These are phyloP conservation scores for Rattus rattus DNA, from an alignment of 2,113 vertebrate genomes.

Conservation along the genomic window DNA sequence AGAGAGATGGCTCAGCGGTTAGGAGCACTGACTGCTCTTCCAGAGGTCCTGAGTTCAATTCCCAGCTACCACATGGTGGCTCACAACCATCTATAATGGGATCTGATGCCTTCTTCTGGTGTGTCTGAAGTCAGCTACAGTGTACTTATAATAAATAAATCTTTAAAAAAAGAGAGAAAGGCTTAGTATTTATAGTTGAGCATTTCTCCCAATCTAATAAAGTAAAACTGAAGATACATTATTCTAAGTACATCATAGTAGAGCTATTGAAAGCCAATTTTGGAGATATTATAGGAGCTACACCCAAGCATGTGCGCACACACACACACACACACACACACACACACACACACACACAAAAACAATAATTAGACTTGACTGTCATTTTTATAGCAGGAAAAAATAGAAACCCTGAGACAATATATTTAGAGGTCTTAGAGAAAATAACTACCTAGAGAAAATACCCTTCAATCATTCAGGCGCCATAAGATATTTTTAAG, in stretches of 20 bases:
- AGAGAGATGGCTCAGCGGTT: too few species aligned
- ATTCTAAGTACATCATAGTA: neutral
- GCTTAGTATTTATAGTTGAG: neutral
- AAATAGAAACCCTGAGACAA: neutral
- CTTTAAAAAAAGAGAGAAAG: too few species aligned
- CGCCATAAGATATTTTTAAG: neutral
- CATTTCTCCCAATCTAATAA: neutral
- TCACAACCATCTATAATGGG: too few species aligned
- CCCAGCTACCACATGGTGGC: too few species aligned
- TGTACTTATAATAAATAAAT: too few species aligned
- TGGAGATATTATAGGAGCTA: neutral
- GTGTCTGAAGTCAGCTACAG: too few species aligned
- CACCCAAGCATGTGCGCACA: too few species aligned
- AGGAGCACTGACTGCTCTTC: too few species aligned
- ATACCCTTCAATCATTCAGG: neutral
- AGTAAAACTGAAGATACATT: neutral
- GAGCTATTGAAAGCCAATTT: neutral
- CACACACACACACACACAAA: too few species aligned
- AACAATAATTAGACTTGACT: neutral
- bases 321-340: neutral
- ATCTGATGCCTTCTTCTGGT: too few species aligned
- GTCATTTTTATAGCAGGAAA: conserved; percentile 3
- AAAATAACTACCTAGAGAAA: conserved; percentile 8
- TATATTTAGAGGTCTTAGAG: neutral
- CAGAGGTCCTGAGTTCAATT: too few species aligned